These are phyloP conservation scores for Thoracochromis brauschi DNA, from an alignment of 2,113 vertebrate genomes.

Conservation along the genomic window DNA sequence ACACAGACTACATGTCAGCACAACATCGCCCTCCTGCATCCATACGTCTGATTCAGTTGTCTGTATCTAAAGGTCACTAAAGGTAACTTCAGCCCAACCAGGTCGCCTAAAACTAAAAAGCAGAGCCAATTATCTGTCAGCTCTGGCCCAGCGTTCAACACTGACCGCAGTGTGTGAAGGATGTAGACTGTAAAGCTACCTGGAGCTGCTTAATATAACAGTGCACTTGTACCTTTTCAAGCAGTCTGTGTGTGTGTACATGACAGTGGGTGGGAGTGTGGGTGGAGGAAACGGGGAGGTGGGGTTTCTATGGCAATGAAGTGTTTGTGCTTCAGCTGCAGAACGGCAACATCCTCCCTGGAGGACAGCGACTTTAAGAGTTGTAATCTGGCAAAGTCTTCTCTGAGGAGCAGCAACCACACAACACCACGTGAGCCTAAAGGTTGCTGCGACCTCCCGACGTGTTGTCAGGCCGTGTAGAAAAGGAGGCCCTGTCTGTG, in stretches of 20 bases:
- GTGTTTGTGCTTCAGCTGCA: conserved; percentile 54
- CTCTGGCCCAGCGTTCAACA: not conserved
- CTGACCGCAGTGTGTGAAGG: not conserved
- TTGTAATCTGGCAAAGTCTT: conserved; percentile 42
- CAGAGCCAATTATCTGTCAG: not conserved
- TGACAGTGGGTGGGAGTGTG: conserved; percentile 7
- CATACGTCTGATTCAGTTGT: not conserved
- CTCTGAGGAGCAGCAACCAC: not conserved
- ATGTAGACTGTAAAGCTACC: not conserved
- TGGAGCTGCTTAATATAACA: not conserved
- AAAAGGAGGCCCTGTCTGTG: not conserved
- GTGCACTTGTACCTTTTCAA: not conserved
- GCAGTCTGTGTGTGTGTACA: not conserved
- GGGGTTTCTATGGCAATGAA: conserved; percentile 45
- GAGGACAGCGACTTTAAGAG: conserved; percentile 15
- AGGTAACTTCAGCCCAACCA: not conserved
- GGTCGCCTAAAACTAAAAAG: not conserved
- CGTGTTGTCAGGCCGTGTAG: not conserved
- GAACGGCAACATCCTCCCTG: conserved; percentile 33
- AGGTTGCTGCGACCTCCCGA: not conserved
- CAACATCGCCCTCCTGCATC: not conserved
- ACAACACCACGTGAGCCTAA: not conserved
- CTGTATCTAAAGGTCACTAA: not conserved
- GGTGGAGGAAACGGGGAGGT: not conserved
- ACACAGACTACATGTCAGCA: not conserved